A percentile compares a stretch with the other conserved stretches of the same genome.
phyloP scores from a whole-genome alignment of 2,797 vertebrate species.

The Macroramphosus scolopax region DNA sequence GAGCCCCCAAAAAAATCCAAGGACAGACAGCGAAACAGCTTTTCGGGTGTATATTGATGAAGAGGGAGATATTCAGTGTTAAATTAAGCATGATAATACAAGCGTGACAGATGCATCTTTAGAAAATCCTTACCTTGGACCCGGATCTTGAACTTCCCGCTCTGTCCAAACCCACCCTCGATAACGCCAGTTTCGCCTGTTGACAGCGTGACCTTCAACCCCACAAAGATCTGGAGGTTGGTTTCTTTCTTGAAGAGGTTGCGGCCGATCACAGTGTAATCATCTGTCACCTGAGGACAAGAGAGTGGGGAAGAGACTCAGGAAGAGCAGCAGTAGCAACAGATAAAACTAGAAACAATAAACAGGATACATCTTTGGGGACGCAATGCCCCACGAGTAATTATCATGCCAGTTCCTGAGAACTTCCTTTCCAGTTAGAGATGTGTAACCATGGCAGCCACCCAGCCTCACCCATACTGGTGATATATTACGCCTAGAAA shows the following conservation, averaged over 20 bases:
- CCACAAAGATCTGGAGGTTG: constrained; percentile 95
- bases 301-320: not conserved
- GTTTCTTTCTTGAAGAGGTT: constrained; percentile 98
- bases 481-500: too few species aligned
- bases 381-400: too few species aligned
- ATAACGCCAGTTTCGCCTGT: constrained; percentile 90
- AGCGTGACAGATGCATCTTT: not conserved
- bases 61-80: too few species aligned
- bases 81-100: not conserved
- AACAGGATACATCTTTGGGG: too few species aligned
- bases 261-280: constrained; percentile 92
- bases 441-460: too few species aligned
- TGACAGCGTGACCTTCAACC: constrained; percentile 89
- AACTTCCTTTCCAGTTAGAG: too few species aligned
- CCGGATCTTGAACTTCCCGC: constrained; percentile 95
- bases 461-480: too few species aligned
- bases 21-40: constrained; percentile 10
- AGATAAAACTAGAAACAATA: not conserved
- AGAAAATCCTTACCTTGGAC: constrained; percentile 81
- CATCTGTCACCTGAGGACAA: constrained; percentile 85
- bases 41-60: constrained; percentile 13
- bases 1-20: constrained; percentile 26
- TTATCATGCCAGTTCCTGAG: too few species aligned
- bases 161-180: constrained; percentile 96
- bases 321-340: constrained; percentile 11